These are phyloP conservation scores for Hipparchia semele DNA, from an alignment of 2,888 invertebrate genomes.

Conservation along the genomic window DNA sequence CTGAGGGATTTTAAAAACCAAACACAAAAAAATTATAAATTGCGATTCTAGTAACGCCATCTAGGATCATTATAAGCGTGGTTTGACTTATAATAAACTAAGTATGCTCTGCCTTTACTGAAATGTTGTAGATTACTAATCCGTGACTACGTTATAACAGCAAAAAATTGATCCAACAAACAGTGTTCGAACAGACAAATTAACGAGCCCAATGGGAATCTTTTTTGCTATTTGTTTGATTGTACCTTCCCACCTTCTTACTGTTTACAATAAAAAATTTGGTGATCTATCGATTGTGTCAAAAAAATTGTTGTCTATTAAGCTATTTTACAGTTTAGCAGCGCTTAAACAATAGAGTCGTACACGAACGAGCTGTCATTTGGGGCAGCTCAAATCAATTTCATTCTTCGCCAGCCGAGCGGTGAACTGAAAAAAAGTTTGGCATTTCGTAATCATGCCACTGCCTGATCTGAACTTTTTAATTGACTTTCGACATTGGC, in stretches of 20 bases:
- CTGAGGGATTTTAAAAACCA: no score
- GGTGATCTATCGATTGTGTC: background rate
- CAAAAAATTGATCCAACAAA: background rate
- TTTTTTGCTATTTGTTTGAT: background rate
- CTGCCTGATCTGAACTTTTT: conserved; percentile 32
- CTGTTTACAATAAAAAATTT: background rate
- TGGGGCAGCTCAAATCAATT: conserved; percentile 41
- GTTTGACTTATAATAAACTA: no score
- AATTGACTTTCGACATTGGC: conserved; percentile 36
- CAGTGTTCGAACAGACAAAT: background rate
- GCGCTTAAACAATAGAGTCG: conserved; percentile 17
- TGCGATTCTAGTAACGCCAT: no score
- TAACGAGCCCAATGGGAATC: background rate
- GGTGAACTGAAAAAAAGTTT: conserved; percentile 38
- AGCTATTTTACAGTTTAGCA: conserved; percentile 23
- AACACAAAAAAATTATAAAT: no score
- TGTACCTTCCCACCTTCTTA: background rate
- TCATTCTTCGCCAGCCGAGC: conserved; percentile 37
- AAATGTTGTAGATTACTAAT: background rate
- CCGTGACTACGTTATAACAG: background rate
- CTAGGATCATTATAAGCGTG: no score
- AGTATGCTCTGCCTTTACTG: no score
- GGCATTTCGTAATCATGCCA: conserved; percentile 29
- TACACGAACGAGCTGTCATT: conserved; percentile 28
- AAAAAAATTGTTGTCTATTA: conserved; percentile 15